phyloP scores from a whole-genome alignment of 2,888 invertebrate species.

The Heliconius ethilla region DNA sequence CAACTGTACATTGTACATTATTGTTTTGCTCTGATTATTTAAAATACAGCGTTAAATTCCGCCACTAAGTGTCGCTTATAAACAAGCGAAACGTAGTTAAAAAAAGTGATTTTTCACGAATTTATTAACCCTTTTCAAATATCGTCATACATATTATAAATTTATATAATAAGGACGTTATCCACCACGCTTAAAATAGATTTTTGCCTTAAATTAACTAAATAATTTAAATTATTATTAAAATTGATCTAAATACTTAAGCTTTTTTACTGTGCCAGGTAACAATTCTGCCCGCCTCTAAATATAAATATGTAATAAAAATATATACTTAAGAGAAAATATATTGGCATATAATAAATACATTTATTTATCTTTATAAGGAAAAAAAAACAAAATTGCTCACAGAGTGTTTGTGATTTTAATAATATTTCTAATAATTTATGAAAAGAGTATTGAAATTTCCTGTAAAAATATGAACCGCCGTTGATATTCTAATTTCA shows the following conservation, averaged over 20 bases:
- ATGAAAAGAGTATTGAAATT: not conserved
- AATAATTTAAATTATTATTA: not conserved
- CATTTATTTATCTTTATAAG: not conserved
- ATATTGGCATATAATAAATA: slow-evolving; percentile 1
- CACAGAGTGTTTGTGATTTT: slow-evolving; percentile 13
- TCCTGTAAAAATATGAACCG: not conserved
- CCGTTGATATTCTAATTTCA: not conserved
- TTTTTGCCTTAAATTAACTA: too few species aligned
- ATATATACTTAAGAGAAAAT: not conserved
- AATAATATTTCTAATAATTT: not conserved
- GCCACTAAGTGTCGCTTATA: not conserved
- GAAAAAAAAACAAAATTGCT: slow-evolving; percentile 1
- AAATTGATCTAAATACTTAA: not conserved
- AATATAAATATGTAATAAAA: not conserved
- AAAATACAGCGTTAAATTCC: not conserved
- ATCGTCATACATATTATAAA: not conserved
- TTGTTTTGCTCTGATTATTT: not conserved
- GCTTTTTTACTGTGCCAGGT: not conserved
- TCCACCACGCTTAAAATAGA: not conserved
- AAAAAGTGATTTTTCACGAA: not conserved
- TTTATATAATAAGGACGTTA: slow-evolving; percentile 2
- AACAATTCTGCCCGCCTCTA: not conserved
- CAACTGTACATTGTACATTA: not conserved
- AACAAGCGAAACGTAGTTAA: not conserved
- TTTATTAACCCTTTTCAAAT: not conserved